Percentiles rank a stretch among this genome's conserved stretches.
Conservation (phyloP, 2,888 invertebrate genomes). For the Emmelina monodactyla region DNA sequence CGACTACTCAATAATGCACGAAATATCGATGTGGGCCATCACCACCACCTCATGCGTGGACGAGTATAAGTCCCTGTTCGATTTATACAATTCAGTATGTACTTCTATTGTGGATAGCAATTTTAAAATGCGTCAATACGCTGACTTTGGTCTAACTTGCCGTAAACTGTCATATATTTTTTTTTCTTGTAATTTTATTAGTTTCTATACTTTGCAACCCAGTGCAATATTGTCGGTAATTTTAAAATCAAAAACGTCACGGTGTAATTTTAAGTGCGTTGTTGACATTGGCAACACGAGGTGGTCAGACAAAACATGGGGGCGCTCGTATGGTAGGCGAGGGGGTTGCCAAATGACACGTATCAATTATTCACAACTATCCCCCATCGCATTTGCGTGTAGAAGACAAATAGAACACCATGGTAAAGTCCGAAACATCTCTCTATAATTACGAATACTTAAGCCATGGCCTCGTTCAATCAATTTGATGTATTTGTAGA, state of each 20-base stretch:
- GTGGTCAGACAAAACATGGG: constrained; percentile 20
- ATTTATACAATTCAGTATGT: no score
- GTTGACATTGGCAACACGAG: constrained; percentile 25
- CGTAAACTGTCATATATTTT: no score
- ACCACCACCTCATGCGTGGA: constrained; percentile 22
- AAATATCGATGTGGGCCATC: constrained; percentile 64
- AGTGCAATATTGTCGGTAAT: no score
- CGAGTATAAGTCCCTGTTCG: no score
- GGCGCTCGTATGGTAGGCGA: constrained; percentile 20
- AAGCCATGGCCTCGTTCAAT: constrained; percentile 24
- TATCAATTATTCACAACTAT: constrained; percentile 64
- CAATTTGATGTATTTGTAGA: constrained; percentile 20
- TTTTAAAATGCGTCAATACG: no score
- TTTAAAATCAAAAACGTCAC: no score
- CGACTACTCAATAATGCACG: constrained; percentile 63
- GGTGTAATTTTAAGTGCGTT: constrained; percentile 8
- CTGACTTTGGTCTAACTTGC: no score
- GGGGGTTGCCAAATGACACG: constrained; percentile 64
- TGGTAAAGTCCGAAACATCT: constrained; percentile 42
- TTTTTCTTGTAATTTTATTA: no score
- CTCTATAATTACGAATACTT: constrained; percentile 43
- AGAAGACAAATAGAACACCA: constrained; percentile 55
- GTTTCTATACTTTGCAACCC: constrained; percentile 13
- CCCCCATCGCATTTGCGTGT: constrained; percentile 62
- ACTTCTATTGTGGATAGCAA: no score